These are phyloP conservation scores for Hippocampus comes DNA, from an alignment of 2,113 vertebrate species.

Conservation along the genomic window DNA sequence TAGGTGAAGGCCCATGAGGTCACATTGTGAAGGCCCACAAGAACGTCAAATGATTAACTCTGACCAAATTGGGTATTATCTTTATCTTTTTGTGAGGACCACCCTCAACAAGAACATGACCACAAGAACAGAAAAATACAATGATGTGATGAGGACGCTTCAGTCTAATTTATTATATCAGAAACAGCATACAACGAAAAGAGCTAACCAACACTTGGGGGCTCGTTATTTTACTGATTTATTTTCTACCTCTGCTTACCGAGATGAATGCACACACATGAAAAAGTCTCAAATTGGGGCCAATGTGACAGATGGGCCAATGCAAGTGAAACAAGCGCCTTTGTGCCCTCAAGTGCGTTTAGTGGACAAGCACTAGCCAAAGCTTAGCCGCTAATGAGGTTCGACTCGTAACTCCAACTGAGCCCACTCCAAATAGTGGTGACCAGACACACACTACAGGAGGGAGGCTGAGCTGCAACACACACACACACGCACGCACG, in stretches of 20 bases:
- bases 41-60: not conserved
- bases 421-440: slow-evolving; percentile 48
- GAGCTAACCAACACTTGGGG: not conserved
- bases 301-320: slow-evolving; percentile 60
- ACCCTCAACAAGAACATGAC: not conserved
- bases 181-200: not conserved
- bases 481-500: slow-evolving; percentile 3
- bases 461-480: slow-evolving; percentile 23
- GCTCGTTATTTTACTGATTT: not conserved
- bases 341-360: slow-evolving; percentile 52
- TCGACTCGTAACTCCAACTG: slow-evolving; percentile 52
- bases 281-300: slow-evolving; percentile 33
- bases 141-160: not conserved
- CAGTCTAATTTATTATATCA: not conserved
- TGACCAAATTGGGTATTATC: not conserved
- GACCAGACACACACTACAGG: slow-evolving; percentile 30
- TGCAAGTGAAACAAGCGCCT: slow-evolving; percentile 62
- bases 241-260: slow-evolving; percentile 2
- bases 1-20: not conserved
- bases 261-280: slow-evolving; percentile 4
- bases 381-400: slow-evolving; percentile 65
- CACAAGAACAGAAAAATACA: not conserved
- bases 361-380: slow-evolving; percentile 53
- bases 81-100: not conserved
- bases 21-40: not conserved